Base-by-base conservation (phyloP, 2,797 vertebrate species). In the Coendou prehensilis region DNA sequence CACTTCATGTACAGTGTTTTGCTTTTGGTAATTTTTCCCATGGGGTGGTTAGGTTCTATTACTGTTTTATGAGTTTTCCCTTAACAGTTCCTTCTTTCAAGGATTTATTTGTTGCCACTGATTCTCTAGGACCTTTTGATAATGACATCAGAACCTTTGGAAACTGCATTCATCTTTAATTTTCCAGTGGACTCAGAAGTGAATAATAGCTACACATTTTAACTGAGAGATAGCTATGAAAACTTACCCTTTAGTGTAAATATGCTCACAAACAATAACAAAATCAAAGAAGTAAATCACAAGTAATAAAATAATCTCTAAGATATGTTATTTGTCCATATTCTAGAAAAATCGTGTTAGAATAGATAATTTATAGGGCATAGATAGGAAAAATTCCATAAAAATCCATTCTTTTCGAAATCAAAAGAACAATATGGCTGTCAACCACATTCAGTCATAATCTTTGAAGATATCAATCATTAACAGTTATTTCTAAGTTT, bases 201-300 rank as follows among this genome's bases (percentile, higher is more conserved):
- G 86, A 92, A 61, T 47, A 92, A 73, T 82, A 45, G 63, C 33
- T 92, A n/a, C 10, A 84, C 37, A 87, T 79, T 90, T 82, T 93
- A 92, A 83, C 5, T 89, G 28, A 91, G 92, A 90, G 23, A 64
- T 22, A 82, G 8, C 28, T 47, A 54, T 76, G n/a, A 82, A 91
- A 94, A 80, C 20, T 59, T 91, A 23, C 86, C 37, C 22, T 82
- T 59, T 41, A 75, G 28, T 54, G 1, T 89, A 63, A 92, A 80
- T 92, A 81, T 67, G 30, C 26, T 96, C 52, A 89, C 28, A 33
- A 45, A 83, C 50, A 17, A 71, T 41, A 71, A 47, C 50, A 69
- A 79, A 59, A 50, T 33, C 30, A 86, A 92, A n/a, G 6, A 73
- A 56, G 54, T 64, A 71, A 84, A 61, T 75, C 52, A 93, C 54